Evolutionary conservation across 2,888 invertebrate species (phyloP).

Genomic region (Amphipoea lucens): DNA sequence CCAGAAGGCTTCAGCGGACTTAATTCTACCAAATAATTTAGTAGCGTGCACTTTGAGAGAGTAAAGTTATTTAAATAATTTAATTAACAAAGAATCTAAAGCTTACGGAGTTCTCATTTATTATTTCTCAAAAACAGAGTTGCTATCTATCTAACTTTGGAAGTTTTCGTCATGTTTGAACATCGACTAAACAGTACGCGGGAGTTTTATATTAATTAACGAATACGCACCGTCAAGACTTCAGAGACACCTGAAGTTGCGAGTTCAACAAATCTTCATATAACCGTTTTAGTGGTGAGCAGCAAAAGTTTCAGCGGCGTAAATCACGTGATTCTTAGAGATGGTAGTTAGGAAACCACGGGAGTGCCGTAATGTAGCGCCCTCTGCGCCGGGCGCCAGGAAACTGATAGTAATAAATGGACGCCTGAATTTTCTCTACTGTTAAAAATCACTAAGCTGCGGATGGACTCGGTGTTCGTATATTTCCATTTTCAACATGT

Average conservation of each 20-base stretch:
- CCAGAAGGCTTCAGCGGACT: slow-evolving; percentile 75
- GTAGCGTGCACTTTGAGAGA: slow-evolving; percentile 79
- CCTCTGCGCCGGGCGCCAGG: slow-evolving; percentile 67
- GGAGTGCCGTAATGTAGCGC: slow-evolving; percentile 78
- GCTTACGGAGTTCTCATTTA: slow-evolving; percentile 74
- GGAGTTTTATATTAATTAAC: slow-evolving; percentile 56
- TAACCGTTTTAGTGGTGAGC: slow-evolving; percentile 63
- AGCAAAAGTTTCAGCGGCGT: slow-evolving; percentile 74
- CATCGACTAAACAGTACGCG: slow-evolving; percentile 42
- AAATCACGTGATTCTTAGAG: slow-evolving; percentile 79
- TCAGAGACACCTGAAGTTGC: slow-evolving; percentile 48
- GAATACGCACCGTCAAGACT: slow-evolving; percentile 37
- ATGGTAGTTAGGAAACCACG: slow-evolving; percentile 80
- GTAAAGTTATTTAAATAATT: slow-evolving; percentile 82
- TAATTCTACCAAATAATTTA: slow-evolving; percentile 82
- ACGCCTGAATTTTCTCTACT: slow-evolving; percentile 72
- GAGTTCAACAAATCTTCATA: slow-evolving; percentile 74
- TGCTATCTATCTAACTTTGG: slow-evolving; percentile 64
- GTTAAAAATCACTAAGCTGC: slow-evolving; percentile 70
- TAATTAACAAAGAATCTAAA: slow-evolving; percentile 80
- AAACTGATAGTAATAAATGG: slow-evolving; percentile 81
- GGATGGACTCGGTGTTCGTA: slow-evolving; percentile 36
- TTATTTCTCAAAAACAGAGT: slow-evolving; percentile 71
- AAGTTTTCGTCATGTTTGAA: slow-evolving; percentile 60
- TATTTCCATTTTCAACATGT: slow-evolving; percentile 15